Evolutionary conservation across 2,113 vertebrate species (phyloP).

Genomic region (Halichoeres trimaculatus): DNA sequence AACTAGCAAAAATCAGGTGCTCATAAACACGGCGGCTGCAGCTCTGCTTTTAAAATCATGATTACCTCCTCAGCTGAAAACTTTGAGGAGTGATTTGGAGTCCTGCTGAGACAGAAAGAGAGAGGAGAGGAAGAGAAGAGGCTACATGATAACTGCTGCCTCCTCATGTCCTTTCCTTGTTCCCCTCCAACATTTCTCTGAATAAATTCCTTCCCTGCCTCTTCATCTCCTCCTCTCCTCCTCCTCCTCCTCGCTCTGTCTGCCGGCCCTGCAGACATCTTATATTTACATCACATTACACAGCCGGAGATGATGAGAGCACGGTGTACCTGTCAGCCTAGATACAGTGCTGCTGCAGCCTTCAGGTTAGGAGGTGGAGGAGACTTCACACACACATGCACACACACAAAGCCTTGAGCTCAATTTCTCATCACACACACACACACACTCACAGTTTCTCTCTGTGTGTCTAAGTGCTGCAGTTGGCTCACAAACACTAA

Average conservation of each 20-base stretch:
- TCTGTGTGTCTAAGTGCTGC: neutral
- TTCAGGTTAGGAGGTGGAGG: constrained; percentile 43
- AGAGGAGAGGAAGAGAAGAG: neutral
- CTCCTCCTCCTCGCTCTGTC: neutral
- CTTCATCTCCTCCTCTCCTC: neutral
- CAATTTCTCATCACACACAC: constrained; percentile 8
- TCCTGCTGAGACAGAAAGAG: neutral
- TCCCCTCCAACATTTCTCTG: neutral
- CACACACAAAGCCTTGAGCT: constrained; percentile 8
- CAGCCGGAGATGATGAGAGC: constrained; percentile 60
- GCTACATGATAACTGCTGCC: neutral
- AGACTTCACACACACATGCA: neutral
- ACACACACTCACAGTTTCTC: constrained; percentile 4
- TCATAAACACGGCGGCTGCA: constrained; percentile 1
- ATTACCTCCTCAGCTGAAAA: neutral
- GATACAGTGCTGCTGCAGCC: constrained; percentile 22
- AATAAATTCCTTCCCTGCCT: neutral
- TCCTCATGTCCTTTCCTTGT: neutral
- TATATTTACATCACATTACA: constrained; percentile 61
- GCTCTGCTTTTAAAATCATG: neutral
- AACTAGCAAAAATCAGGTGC: constrained; percentile 54
- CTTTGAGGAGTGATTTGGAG: neutral
- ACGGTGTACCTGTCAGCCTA: constrained; percentile 56
- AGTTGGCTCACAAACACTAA: constrained; percentile 10
- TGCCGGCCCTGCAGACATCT: constrained; percentile 35